phyloP scores from a whole-genome alignment of 1,140 invertebrate species.

The Himalopsyche phryganea region DNA sequence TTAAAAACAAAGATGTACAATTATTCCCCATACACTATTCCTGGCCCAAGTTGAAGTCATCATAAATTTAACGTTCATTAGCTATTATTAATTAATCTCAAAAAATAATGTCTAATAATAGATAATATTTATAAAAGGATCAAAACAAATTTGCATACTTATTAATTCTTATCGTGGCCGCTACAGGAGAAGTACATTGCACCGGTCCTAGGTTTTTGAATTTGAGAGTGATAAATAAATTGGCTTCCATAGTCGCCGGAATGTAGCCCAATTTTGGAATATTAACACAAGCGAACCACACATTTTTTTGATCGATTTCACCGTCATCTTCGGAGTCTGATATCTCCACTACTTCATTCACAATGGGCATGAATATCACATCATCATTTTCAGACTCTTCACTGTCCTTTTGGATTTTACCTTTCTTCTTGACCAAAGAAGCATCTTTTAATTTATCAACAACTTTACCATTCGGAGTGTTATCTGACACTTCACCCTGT shows the following conservation, averaged over 20 bases:
- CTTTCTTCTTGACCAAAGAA: too few species aligned
- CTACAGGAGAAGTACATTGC: background rate
- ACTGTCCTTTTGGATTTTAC: too few species aligned
- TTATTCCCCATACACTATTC: too few species aligned
- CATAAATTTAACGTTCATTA: too few species aligned
- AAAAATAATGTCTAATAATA: too few species aligned
- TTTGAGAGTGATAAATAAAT: background rate
- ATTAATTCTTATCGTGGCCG: conserved; percentile 13
- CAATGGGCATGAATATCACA: conserved; percentile 20
- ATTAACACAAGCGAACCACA: conserved; percentile 15
- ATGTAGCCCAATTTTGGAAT: conserved; percentile 15
- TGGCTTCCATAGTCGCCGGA: background rate
- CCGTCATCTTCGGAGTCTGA: conserved; percentile 18
- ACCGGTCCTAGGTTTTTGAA: conserved; percentile 6
- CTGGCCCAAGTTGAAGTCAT: too few species aligned
- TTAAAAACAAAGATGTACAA: too few species aligned
- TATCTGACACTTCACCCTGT: too few species aligned
- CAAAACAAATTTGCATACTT: conserved; percentile 9
- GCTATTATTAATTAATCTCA: too few species aligned
- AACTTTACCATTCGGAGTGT: too few species aligned
- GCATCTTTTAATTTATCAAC: too few species aligned
- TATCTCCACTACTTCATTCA: conserved; percentile 20
- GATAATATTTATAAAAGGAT: too few species aligned
- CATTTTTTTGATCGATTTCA: background rate
- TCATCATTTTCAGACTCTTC: conserved; percentile 9